Percentiles rank a stretch among this genome's conserved stretches.
phyloP scores from a whole-genome alignment of 2,113 vertebrate species.

The Elanoides forficatus region DNA sequence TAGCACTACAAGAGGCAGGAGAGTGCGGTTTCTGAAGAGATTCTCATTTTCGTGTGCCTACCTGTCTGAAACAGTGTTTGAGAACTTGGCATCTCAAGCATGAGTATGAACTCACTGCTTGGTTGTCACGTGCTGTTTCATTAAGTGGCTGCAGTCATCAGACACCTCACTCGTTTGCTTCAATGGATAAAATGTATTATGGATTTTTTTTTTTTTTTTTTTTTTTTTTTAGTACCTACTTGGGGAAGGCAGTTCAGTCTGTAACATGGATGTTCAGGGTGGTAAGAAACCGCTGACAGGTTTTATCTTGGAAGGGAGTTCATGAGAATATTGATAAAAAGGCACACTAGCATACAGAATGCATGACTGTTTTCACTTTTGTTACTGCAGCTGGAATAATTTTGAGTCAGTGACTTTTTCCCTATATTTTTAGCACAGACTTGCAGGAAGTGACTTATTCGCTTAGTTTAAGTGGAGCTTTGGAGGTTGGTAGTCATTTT shows the following conservation, averaged over 20 bases:
- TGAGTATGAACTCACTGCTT: fast-evolving
- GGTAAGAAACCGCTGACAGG: not conserved
- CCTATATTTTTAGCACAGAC: not conserved
- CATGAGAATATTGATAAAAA: not conserved
- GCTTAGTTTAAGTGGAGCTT: too few relatives aligned
- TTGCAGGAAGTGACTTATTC: not conserved
- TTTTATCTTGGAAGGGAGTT: not conserved
- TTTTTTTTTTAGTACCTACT: not conserved
- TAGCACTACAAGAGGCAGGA: not conserved
- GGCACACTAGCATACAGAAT: fast-evolving
- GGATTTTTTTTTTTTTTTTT: not conserved
- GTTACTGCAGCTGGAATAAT: not conserved
- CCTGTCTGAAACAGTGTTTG: not conserved
- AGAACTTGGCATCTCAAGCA: not conserved
- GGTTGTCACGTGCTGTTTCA: not conserved
- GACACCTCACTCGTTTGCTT: not conserved
- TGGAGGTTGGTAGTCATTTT: too few relatives aligned
- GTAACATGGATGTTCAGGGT: not conserved
- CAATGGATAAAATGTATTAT: not conserved
- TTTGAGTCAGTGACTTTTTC: not conserved
- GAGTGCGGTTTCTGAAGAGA: not conserved
- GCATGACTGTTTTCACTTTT: not conserved
- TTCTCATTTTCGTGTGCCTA: not conserved
- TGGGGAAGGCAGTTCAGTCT: not conserved
- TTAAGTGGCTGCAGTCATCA: not conserved